Percentiles rank a stretch among this genome's conserved stretches.
phyloP scores from a whole-genome alignment of 2,113 vertebrate species.

The Prietella phreatophila region DNA sequence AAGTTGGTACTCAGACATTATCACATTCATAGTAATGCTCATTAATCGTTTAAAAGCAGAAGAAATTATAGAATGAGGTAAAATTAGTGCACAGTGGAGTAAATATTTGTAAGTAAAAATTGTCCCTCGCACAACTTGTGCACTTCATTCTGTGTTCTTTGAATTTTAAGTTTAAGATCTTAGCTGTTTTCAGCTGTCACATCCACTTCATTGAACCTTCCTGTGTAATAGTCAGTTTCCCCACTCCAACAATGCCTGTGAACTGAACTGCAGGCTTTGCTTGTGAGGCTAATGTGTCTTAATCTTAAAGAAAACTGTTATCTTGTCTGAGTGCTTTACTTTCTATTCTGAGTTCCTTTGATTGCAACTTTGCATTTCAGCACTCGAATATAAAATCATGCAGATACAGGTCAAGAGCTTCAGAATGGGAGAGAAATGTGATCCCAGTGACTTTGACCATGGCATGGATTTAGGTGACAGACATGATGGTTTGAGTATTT shows the following conservation, averaged over 20 bases:
- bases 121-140: background rate
- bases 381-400: conserved; percentile 6
- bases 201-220: conserved; percentile 1
- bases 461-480: background rate
- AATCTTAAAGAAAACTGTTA: conserved; percentile 1
- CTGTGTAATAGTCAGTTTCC: background rate
- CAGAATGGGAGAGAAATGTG: background rate
- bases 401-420: conserved; percentile 8
- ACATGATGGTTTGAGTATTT: background rate
- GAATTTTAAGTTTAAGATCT: background rate
- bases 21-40: background rate
- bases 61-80: background rate
- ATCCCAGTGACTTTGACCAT: background rate
- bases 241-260: background rate
- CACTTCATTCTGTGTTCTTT: background rate
- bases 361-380: background rate
- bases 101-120: background rate
- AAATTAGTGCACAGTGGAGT: background rate
- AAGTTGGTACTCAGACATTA: background rate
- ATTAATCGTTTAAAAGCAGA: background rate
- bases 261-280: background rate
- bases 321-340: conserved; percentile 2
- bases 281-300: background rate
- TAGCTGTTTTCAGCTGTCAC: too few relatives aligned
- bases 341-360: background rate